Evolutionary conservation across 2,888 invertebrate species (phyloP).

Genomic region (Hetaerina titia): DNA sequence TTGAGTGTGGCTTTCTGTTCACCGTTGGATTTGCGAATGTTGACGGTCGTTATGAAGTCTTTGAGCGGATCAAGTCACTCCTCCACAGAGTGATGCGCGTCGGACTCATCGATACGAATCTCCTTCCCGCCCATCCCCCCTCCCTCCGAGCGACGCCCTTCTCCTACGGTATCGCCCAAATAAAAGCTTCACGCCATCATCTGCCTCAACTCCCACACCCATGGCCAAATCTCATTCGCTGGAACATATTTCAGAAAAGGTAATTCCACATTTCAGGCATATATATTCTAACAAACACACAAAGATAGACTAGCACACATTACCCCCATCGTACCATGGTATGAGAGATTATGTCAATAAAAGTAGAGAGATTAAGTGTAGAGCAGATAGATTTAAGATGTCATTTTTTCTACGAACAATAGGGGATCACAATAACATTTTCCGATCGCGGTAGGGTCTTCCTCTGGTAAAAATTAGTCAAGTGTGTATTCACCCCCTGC

Average conservation of each 20-base stretch:
- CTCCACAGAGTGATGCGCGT: neutral
- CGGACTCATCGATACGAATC: constrained; percentile 10
- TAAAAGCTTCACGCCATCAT: neutral
- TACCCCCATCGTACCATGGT: no score
- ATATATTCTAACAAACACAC: neutral
- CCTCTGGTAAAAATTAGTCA: no score
- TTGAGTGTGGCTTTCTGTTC: constrained; percentile 31
- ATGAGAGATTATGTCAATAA: neutral
- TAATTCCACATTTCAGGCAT: no score
- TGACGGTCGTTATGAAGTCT: constrained; percentile 19
- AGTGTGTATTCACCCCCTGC: no score
- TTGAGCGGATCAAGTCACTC: constrained; percentile 22
- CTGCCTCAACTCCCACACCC: neutral
- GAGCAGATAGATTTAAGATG: no score
- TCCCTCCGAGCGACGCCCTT: neutral
- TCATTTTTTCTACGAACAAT: no score
- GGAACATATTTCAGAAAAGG: no score
- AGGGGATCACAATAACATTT: no score
- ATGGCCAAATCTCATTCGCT: neutral
- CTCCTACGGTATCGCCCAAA: no score
- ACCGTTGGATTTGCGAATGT: constrained; percentile 37
- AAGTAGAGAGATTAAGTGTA: no score
- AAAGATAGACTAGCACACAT: neutral
- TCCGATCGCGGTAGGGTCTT: no score
- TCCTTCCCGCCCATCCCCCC: neutral